Percentiles rank a stretch among this genome's conserved stretches.
Conservation (phyloP, 2,113 vertebrate species). For the Dendropsophus ebraccatus region DNA sequence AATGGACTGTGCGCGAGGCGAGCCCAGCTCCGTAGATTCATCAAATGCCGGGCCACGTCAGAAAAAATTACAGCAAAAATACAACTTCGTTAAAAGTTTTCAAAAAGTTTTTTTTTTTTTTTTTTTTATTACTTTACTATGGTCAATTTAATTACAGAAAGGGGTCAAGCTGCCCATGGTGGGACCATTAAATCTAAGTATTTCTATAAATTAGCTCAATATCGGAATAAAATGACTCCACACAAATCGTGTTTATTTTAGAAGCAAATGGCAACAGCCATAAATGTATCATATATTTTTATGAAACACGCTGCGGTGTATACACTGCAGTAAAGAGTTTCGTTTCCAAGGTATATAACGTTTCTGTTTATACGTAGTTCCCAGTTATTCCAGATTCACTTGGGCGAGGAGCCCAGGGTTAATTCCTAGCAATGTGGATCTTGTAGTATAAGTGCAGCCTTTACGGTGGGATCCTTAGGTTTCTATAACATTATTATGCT, state of each 20-base stretch:
- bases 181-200: slow-evolving; percentile 3
- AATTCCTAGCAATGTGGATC: not conserved
- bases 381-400: not conserved
- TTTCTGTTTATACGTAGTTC: slow-evolving; percentile 12
- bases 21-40: slow-evolving; percentile 71
- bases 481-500: slow-evolving; percentile 30
- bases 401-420: slow-evolving; percentile 30
- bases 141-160: slow-evolving; percentile 11
- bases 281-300: slow-evolving; percentile 12
- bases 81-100: not conserved
- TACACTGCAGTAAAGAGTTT: not conserved
- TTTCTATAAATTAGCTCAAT: slow-evolving; percentile 3
- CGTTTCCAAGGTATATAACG: slow-evolving; percentile 26
- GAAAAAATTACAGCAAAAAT: slow-evolving; percentile 58
- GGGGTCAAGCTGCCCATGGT: not conserved
- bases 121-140: too few relatives aligned
- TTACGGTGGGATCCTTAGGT: slow-evolving; percentile 29
- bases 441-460: not conserved
- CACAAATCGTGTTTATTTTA: slow-evolving; percentile 12
- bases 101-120: too few relatives aligned
- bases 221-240: not conserved
- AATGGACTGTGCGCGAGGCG: slow-evolving; percentile 72
- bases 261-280: not conserved
- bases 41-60: slow-evolving; percentile 63
- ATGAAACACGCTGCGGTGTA: slow-evolving; percentile 11